Percentiles rank a stretch among this genome's conserved stretches.
phyloP scores from a whole-genome alignment of 1,140 invertebrate species.

The Leptinotarsa defecta region DNA sequence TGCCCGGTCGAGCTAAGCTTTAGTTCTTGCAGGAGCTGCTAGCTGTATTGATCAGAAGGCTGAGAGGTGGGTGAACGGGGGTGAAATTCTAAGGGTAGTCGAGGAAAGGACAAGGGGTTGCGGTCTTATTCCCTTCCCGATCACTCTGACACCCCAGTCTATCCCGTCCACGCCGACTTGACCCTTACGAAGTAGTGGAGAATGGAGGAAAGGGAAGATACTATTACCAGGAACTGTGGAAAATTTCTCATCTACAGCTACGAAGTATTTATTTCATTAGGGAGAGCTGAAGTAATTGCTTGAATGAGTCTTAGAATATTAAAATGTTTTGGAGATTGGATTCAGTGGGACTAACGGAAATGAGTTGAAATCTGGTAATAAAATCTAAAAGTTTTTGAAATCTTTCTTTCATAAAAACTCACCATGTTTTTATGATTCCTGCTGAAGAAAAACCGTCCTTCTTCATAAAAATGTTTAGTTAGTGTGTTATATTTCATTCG shows the following conservation, averaged over 20 bases:
- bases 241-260: slow-evolving; percentile 1
- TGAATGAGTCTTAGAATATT: no score
- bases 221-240: background rate
- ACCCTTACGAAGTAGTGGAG: slow-evolving; percentile 30
- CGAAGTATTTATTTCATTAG: background rate
- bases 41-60: slow-evolving; percentile 54
- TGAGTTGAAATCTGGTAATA: no score
- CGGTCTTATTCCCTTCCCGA: slow-evolving; percentile 54
- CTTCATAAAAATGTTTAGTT: no score
- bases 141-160: slow-evolving; percentile 46
- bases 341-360: no score
- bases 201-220: slow-evolving; percentile 25
- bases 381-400: no score
- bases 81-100: slow-evolving; percentile 45
- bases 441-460: no score
- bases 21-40: slow-evolving; percentile 53
- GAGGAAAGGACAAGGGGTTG: slow-evolving; percentile 55
- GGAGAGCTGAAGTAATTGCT: background rate
- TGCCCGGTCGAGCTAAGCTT: slow-evolving; percentile 54
- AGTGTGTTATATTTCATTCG: no score
- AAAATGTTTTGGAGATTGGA: no score
- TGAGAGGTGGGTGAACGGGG: slow-evolving; percentile 7
- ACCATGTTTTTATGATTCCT: no score
- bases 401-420: no score
- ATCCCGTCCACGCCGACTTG: slow-evolving; percentile 37